phyloP scores from a whole-genome alignment of 2,888 invertebrate species.

The Chloroclysta siterata region DNA sequence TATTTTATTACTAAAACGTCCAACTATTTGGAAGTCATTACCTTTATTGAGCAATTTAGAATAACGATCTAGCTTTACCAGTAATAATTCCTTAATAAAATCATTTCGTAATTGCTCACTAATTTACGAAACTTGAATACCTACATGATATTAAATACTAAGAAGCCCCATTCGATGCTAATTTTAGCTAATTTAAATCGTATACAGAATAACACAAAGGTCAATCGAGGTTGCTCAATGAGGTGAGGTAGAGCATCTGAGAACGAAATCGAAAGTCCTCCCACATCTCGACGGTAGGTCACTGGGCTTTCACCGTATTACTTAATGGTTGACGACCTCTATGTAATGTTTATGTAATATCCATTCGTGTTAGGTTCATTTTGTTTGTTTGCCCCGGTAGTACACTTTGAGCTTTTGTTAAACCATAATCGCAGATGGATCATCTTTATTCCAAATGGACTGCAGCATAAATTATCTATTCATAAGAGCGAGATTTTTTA shows the following conservation, averaged over 20 bases:
- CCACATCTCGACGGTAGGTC: conserved; percentile 60
- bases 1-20: conserved; percentile 6
- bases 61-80: conserved; percentile 6
- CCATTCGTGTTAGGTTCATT: conserved; percentile 41
- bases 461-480: background rate
- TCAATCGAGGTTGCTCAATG: conserved; percentile 59
- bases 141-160: background rate
- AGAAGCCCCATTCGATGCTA: conserved; percentile 36
- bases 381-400: conserved; percentile 39
- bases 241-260: conserved; percentile 48
- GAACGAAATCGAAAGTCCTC: conserved; percentile 72
- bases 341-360: conserved; percentile 54
- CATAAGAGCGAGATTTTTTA: too few relatives aligned
- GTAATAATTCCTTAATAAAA: background rate
- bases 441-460: background rate
- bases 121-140: background rate
- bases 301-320: conserved; percentile 70
- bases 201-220: conserved; percentile 54
- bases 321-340: conserved; percentile 66
- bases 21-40: conserved; percentile 17
- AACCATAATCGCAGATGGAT: conserved; percentile 5
- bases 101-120: conserved; percentile 6
- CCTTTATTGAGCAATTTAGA: conserved; percentile 13
- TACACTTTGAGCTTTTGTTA: conserved; percentile 28
- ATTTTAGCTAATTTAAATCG: conserved; percentile 37